Conservation (phyloP, 2,888 invertebrate genomes). For the Drosophila quinaria region DNA sequence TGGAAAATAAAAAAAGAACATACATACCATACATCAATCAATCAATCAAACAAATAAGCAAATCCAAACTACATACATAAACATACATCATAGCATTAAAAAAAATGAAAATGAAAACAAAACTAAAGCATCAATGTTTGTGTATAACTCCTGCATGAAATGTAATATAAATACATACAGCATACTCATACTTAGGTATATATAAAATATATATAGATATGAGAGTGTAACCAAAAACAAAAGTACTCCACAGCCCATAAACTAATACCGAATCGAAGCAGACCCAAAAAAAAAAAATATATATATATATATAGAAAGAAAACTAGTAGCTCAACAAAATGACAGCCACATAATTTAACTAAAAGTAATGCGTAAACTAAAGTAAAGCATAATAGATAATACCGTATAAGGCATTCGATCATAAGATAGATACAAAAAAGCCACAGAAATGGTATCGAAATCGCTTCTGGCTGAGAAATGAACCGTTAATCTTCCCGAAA, state of each 20-base stretch:
- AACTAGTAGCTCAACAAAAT: slow-evolving; percentile 43
- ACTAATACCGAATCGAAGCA: slow-evolving; percentile 32
- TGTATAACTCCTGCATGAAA: slow-evolving; percentile 73
- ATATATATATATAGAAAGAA: slow-evolving; percentile 17
- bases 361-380: slow-evolving; percentile 42
- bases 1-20: slow-evolving; percentile 33
- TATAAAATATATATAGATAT: slow-evolving; percentile 44
- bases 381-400: slow-evolving; percentile 46
- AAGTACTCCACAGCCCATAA: slow-evolving; percentile 33
- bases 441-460: slow-evolving; percentile 22
- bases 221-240: slow-evolving; percentile 31
- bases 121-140: slow-evolving; percentile 72
- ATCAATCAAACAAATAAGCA: slow-evolving; percentile 68
- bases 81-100: slow-evolving; percentile 57
- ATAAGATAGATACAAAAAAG: slow-evolving; percentile 46
- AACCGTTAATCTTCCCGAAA: slow-evolving; percentile 4
- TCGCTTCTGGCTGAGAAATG: slow-evolving; percentile 33
- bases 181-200: slow-evolving; percentile 57
- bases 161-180: slow-evolving; percentile 59
- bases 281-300: slow-evolving; percentile 9
- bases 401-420: slow-evolving; percentile 55
- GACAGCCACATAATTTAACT: slow-evolving; percentile 54
- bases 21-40: slow-evolving; percentile 71
- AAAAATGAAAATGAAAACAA: slow-evolving; percentile 22
- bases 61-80: slow-evolving; percentile 45